A percentile compares a stretch with the other conserved stretches of the same genome.
phyloP scores from a whole-genome alignment of 2,888 invertebrate genomes.

The Phania funesta region DNA sequence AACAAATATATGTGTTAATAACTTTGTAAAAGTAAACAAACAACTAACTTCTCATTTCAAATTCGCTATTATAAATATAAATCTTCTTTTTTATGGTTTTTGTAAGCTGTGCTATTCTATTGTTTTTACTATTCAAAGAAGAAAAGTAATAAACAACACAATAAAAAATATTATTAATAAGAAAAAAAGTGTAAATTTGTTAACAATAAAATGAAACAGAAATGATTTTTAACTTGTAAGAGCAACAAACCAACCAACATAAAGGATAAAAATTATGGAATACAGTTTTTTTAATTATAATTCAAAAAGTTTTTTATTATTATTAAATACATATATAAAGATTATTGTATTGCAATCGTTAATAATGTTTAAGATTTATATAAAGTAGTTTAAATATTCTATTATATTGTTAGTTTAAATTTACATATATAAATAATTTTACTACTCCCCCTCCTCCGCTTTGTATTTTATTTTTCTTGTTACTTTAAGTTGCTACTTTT shows the following conservation, averaged over 20 bases:
- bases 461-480: slow-evolving; percentile 58
- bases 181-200: slow-evolving; percentile 49
- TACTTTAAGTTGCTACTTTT: slow-evolving; percentile 38
- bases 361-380: slow-evolving; percentile 64
- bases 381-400: slow-evolving; percentile 64
- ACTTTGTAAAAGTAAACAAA: slow-evolving; percentile 58
- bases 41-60: slow-evolving; percentile 34
- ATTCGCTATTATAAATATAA: slow-evolving; percentile 38
- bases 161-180: slow-evolving; percentile 29
- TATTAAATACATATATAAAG: slow-evolving; percentile 41
- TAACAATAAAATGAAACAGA: slow-evolving; percentile 22
- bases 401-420: slow-evolving; percentile 65
- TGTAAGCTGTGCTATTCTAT: slow-evolving; percentile 64
- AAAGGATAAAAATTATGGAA: slow-evolving; percentile 45
- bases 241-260: slow-evolving; percentile 7
- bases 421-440: slow-evolving; percentile 55
- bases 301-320: slow-evolving; percentile 42
- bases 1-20: slow-evolving; percentile 59
- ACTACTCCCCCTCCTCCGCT: slow-evolving; percentile 16
- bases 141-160: slow-evolving; percentile 35
- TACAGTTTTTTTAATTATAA: slow-evolving; percentile 73
- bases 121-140: slow-evolving; percentile 62
- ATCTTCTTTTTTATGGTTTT: slow-evolving; percentile 14
- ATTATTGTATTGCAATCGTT: slow-evolving; percentile 65
- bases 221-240: slow-evolving; percentile 46